Base-by-base conservation (phyloP, 2,113 vertebrate genomes). In the Corythornis madagascariensis region DNA sequence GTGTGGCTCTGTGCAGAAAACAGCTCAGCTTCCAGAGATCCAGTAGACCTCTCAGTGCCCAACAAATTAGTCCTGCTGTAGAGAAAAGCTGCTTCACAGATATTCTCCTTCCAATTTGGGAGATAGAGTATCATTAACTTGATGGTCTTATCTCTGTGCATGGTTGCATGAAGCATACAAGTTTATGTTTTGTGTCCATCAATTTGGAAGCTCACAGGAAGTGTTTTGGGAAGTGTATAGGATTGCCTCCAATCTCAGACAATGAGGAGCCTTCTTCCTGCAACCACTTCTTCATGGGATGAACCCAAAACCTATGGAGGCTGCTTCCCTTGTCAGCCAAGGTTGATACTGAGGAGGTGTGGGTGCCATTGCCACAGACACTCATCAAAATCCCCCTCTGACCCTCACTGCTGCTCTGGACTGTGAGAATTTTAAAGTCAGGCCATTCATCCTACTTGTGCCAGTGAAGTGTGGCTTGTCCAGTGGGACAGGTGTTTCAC, bases 301-400 rank as follows among this genome's bases (percentile, higher is more conserved):
- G 61, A 93, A 69, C 11, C 10, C 22, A 26, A 83, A 89, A 56
- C 8, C 10, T 66, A 5, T 7, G 31, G 24, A 69, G 8, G 26
- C 19, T 72, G 5, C 24, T 90, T 63, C 22, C 17, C 7, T 69
- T 45, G 45, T 22, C 75, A 92, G 38, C 56, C 24, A 60, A 4
- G 1, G 0, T 43, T 57, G 18, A 48, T 35, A 26, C 18, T 35
- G 31, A 66, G 47, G 17, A 38, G 4, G 6, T 2, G 1, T 24
- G 13, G 28, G 22, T 73, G 31, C 24, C 26, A 7, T 56, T 83
- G 25, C 48, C 53, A 48, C n/a, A 48, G 13, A 28, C 17, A 42
- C 17, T 84, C 38, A 70, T 43, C 26, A 38, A 10, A 72, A 53
- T 69, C n/a, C 55, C 21, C 16, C 25, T 63, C 45, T 55, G 55